Evolutionary conservation across 2,113 vertebrate species (phyloP).

Genomic region (Donacobius atricapilla): DNA sequence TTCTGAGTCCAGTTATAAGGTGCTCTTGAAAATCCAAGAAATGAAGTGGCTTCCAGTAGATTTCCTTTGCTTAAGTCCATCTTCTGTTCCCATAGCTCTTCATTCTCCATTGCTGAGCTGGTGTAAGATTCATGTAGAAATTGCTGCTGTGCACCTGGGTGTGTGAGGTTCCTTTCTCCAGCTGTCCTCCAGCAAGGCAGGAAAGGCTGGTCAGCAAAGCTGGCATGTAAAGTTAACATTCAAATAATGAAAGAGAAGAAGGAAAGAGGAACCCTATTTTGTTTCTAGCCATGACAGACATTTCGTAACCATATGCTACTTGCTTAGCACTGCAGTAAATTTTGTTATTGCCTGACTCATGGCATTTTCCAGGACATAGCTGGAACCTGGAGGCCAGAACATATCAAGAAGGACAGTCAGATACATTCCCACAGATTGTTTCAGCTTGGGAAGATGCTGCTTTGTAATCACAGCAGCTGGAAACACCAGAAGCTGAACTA

Average conservation of each 20-base stretch:
- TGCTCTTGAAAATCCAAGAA: not conserved
- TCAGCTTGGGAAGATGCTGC: not conserved
- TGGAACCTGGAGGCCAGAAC: not conserved
- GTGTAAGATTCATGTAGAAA: not conserved
- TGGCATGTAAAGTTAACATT: not conserved
- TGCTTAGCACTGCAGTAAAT: not conserved
- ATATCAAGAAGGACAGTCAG: not conserved
- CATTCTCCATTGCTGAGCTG: not conserved
- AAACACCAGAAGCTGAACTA: not conserved
- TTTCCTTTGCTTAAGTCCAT: not conserved
- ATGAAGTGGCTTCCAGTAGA: not conserved
- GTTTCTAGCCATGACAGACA: not conserved
- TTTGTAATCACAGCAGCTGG: not conserved
- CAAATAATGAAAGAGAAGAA: not conserved
- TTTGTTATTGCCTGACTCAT: not conserved
- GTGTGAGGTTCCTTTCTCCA: not conserved
- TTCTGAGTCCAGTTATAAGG: not conserved
- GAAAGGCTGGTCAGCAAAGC: not conserved
- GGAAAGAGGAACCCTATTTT: not conserved
- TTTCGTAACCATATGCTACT: not conserved
- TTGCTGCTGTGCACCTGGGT: not conserved
- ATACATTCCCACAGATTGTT: not conserved
- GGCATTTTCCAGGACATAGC: not conserved
- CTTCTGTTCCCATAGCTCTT: not conserved
- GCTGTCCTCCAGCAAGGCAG: not conserved